phyloP scores from a whole-genome alignment of 2,797 vertebrate genomes.

The Caiman crocodilus region DNA sequence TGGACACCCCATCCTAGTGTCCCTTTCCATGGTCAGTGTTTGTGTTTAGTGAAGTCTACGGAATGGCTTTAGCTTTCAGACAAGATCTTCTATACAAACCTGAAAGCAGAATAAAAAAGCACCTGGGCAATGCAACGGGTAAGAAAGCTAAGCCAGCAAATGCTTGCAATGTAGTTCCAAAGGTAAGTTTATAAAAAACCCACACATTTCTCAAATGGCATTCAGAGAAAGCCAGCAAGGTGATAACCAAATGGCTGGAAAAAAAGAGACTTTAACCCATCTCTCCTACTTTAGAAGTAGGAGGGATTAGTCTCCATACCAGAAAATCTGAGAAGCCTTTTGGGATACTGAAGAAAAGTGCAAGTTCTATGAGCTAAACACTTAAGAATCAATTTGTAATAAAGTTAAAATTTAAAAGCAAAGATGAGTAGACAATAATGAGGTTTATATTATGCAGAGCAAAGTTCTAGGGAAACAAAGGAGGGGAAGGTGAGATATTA shows the following conservation, averaged over 20 bases:
- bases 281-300: not conserved
- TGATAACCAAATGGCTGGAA: fast-evolving
- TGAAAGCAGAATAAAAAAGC: not conserved
- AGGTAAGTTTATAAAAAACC: not conserved
- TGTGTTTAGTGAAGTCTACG: not conserved
- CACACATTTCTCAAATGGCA: fast-evolving
- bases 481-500: too few species aligned
- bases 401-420: too few species aligned
- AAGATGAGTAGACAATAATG: too few species aligned
- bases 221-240: not conserved
- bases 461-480: too few species aligned
- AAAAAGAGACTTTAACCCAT: not conserved
- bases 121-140: not conserved
- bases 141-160: not conserved
- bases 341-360: too few species aligned
- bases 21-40: not conserved
- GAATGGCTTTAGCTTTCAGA: conserved; percentile 2
- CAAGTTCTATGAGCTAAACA: too few species aligned
- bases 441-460: too few species aligned
- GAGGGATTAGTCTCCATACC: not conserved
- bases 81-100: fast-evolving
- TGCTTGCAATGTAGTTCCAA: fast-evolving
- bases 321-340: too few species aligned
- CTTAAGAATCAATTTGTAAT: too few species aligned
- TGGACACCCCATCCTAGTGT: too few species aligned